These are phyloP conservation scores for Abrostola tripartita DNA, from an alignment of 2,888 invertebrate genomes.

Conservation along the genomic window DNA sequence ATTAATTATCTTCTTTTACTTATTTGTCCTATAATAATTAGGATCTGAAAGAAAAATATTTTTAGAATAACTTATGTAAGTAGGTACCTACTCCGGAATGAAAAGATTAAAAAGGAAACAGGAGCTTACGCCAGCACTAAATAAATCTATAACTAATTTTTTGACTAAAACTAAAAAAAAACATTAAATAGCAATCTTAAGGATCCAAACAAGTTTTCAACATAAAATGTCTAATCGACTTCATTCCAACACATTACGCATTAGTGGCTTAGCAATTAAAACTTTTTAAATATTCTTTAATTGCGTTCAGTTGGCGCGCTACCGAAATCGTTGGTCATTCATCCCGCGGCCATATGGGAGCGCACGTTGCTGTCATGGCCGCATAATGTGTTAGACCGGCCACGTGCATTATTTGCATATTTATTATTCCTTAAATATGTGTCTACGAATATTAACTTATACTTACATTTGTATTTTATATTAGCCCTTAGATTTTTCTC, in stretches of 20 bases:
- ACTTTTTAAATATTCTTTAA: constrained; percentile 58
- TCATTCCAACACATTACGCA: constrained; percentile 22
- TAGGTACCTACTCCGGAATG: too few species aligned
- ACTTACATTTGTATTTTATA: constrained; percentile 3
- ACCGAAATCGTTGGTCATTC: constrained; percentile 83
- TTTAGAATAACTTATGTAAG: too few species aligned
- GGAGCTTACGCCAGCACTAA: too few species aligned
- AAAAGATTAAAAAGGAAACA: too few species aligned
- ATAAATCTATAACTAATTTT: too few species aligned
- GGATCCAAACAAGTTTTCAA: not conserved
- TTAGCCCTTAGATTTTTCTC: too few species aligned
- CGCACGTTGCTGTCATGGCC: constrained; percentile 68
- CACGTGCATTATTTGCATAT: constrained; percentile 77
- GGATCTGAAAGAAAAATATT: too few species aligned
- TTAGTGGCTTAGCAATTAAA: constrained; percentile 34
- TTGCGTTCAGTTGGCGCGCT: constrained; percentile 69
- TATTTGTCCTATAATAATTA: too few species aligned
- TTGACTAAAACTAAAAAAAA: too few species aligned
- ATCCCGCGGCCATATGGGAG: constrained; percentile 82
- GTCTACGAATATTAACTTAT: constrained; percentile 31
- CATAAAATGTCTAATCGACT: constrained; percentile 14
- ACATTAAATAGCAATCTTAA: not conserved
- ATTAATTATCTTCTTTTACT: too few species aligned
- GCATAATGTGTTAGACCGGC: constrained; percentile 66
- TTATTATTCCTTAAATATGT: constrained; percentile 30